Evolutionary conservation across 2,113 vertebrate species (phyloP), one percentile per base, ranked within the genome.

Genomic region (Chaenocephalus aceratus): DNA sequence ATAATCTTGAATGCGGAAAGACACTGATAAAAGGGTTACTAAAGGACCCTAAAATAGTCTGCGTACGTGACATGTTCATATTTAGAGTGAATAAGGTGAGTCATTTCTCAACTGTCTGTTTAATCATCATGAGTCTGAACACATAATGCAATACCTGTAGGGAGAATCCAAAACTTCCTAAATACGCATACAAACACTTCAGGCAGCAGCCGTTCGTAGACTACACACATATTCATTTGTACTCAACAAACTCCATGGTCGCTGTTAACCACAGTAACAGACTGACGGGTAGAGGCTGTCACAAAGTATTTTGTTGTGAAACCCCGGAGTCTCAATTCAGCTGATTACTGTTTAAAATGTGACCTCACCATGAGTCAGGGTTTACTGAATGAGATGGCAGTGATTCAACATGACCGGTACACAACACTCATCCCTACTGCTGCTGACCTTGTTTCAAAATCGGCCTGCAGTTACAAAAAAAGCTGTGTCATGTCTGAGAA

Each of bases 391-490:
- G 63, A 78, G 49, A 51, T 18, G 4, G 60, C 14, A 8, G 26
- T 88, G 90, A 89, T 70, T 91, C 86, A 69, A 46, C 52, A 21
- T 82, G 86, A 82, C 71, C 13, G 23, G 73, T 44, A 36, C 21
- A 10, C 46, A 68, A 49, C 54, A 65, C 41, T 6, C 21, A 9
- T 13, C 49, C 10, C 6, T 41, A 41, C 36, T 53, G 30, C 49
- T 16, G 53, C 53, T 81, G 69, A 80, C 56, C 68, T 21, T 10
- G 45, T 15, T 41, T 41, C 21, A 68, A 56, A 54, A 56, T 65
- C n/a, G 0, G 14, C 21, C 26, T 18, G 15, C 34, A n/a, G 62
- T 60, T 34, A 41, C 3, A 54, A 15, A 62, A 30, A 36, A 56
- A 34, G 1, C 15, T 21, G 10, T 13, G 0, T 73, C 14, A 52